These are phyloP conservation scores for Nymphalis urticae DNA, from an alignment of 2,888 invertebrate species.

Conservation along the genomic window DNA sequence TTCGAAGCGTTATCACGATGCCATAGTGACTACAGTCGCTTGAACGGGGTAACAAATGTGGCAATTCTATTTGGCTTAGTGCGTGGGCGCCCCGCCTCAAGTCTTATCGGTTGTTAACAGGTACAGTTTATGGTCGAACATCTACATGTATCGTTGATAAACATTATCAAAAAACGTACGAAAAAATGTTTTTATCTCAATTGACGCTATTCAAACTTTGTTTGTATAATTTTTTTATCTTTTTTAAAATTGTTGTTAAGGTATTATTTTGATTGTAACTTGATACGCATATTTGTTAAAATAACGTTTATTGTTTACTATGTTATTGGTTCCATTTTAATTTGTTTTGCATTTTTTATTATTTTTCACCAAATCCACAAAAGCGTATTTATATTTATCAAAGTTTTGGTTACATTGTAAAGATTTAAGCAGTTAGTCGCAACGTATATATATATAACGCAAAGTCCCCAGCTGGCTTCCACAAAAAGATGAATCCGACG, in stretches of 20 bases:
- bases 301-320: too few species aligned
- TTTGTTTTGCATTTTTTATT: too few species aligned
- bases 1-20: neutral
- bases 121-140: conserved; percentile 30
- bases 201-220: conserved; percentile 5
- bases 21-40: neutral
- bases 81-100: conserved; percentile 32
- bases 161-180: conserved; percentile 14
- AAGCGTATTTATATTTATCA: too few species aligned
- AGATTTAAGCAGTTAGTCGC: conserved; percentile 3
- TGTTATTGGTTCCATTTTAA: too few species aligned
- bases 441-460: conserved; percentile 3
- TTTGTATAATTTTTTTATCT: conserved; percentile 2
- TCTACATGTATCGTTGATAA: conserved; percentile 35
- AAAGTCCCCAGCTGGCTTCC: conserved; percentile 12
- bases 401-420: neutral
- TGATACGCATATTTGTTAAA: too few species aligned
- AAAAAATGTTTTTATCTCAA: conserved; percentile 19
- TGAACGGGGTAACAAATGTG: neutral
- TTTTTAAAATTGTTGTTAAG: neutral
- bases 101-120: conserved; percentile 36
- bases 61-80: neutral
- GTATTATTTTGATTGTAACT: neutral
- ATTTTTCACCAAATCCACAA: too few species aligned
- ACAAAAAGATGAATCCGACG: conserved; percentile 28